Evolutionary conservation across 2,888 invertebrate species (phyloP).

Genomic region (Drosophila melanosoma): DNA sequence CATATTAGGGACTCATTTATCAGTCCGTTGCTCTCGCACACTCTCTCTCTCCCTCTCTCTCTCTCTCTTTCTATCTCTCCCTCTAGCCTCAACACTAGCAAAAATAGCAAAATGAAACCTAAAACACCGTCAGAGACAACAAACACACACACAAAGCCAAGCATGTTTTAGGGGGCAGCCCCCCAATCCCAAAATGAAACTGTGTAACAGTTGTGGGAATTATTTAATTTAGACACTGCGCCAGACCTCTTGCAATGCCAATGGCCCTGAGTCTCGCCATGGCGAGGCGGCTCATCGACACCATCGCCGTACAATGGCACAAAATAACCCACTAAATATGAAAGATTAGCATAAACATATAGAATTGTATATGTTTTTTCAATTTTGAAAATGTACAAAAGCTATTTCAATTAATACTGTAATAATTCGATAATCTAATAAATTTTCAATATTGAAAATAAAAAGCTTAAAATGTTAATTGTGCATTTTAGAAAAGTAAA

Average conservation of each 20-base stretch:
- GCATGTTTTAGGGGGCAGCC: constrained; percentile 17
- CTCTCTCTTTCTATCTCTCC: neutral
- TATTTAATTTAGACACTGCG: constrained; percentile 78
- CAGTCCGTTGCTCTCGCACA: constrained; percentile 44
- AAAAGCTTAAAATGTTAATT: neutral
- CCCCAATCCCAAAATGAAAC: constrained; percentile 59
- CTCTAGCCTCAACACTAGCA: constrained; percentile 28
- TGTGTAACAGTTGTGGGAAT: constrained; percentile 79
- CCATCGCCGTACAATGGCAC: constrained; percentile 36
- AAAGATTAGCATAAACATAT: neutral
- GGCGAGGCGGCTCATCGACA: constrained; percentile 48
- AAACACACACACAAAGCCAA: constrained; percentile 11
- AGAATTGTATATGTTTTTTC: neutral
- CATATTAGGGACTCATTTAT: constrained; percentile 81
- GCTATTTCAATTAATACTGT: neutral
- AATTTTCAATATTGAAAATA: neutral
- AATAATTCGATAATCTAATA: neutral
- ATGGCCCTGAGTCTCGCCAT: constrained; percentile 33
- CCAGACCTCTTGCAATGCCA: constrained; percentile 62
- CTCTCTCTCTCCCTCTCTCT: neutral
- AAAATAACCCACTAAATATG: neutral
- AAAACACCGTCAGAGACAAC: constrained; percentile 32
- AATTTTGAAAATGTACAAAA: neutral
- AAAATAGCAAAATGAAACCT: constrained; percentile 36
- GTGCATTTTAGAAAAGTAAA: neutral